Evolutionary conservation across 2,888 invertebrate genomes (phyloP), one percentile per base, ranked within the genome.

Genomic region (Pardosa pseudoannulata): DNA sequence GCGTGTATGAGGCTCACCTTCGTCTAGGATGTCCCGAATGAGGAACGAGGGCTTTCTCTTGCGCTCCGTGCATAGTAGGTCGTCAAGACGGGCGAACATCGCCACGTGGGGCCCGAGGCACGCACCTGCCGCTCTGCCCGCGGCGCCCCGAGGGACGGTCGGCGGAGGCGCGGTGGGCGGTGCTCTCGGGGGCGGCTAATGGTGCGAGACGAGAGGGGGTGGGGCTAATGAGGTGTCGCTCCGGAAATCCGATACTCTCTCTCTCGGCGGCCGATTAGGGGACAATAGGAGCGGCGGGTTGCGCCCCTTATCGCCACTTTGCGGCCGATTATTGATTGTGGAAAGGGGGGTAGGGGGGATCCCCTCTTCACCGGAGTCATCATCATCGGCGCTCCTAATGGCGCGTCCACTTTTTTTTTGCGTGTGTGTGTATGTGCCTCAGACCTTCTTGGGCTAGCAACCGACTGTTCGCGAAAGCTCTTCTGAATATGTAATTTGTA

Each of bases 1-100:
- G n/a, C n/a, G n/a, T n/a, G n/a, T n/a, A n/a, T 5, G 9, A 36
- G 23, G 23, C 56, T 23, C 16, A 56, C 56, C 56, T 56, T 56
- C 56, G 11, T 56, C 56, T 19, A 56, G 56, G 1, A 56, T 56
- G 56, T 56, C 56, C 56, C 56, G 56, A 23, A 56, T 56, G 5
- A 56, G 56, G 56, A 56, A 56, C 5, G 56, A 56, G 1, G 56
- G 56, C 3, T 23, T 19, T 3, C 56, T 19, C 56, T 56, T 56
- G 19, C 56, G n/a, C 16, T 56, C 56, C 13, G 2, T 16, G 5
- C 19, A 7, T 2, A 9, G 16, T 13, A 46, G 6, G 16, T 46
- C 41, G 16, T 46, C 41, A 3, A 56, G 56, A 3, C 56, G 19
- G 56, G 5, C 56, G 23, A 56, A 56, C 56, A 56, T 56, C 13